These are phyloP conservation scores for Sebastolobus altivelis DNA, from an alignment of 2,797 vertebrate genomes.

Conservation along the genomic window DNA sequence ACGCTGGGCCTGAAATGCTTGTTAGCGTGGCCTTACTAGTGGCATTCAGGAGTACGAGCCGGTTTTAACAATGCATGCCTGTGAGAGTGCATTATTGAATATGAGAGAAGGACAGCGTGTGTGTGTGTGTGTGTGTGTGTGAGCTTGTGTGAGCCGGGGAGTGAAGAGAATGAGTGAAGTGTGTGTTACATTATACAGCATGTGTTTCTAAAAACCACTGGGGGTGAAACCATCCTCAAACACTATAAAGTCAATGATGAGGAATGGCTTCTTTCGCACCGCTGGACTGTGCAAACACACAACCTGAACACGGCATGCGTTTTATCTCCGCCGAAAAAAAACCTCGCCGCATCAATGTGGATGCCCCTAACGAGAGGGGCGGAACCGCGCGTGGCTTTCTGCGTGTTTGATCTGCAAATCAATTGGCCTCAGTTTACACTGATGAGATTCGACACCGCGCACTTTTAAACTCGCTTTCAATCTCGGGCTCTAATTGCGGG, in stretches of 20 bases:
- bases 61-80: conserved; percentile 63
- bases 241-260: conserved; percentile 63
- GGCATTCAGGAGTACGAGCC: conserved; percentile 52
- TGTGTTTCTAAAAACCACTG: conserved; percentile 55
- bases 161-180: conserved; percentile 46
- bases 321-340: conserved; percentile 25
- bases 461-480: conserved; percentile 51
- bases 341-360: conserved; percentile 43
- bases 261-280: conserved; percentile 60
- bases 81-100: conserved; percentile 61
- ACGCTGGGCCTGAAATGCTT: conserved; percentile 64
- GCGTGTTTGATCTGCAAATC: conserved; percentile 72
- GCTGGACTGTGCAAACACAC: conserved; percentile 62
- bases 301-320: conserved; percentile 13
- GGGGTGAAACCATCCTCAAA: conserved; percentile 60
- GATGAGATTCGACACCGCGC: conserved; percentile 44
- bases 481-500: conserved; percentile 58
- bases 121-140: conserved; percentile 14
- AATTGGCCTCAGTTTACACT: conserved; percentile 65
- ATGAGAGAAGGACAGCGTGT: conserved; percentile 12
- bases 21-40: conserved; percentile 70
- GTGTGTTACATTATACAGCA: conserved; percentile 65
- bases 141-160: background rate
- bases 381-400: conserved; percentile 31
- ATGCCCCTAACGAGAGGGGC: conserved; percentile 45